Percentiles rank a stretch among this genome's conserved stretches.
phyloP scores from a whole-genome alignment of 37 sponge, comb jelly and placozoan species.

The Ianthella basta region DNA sequence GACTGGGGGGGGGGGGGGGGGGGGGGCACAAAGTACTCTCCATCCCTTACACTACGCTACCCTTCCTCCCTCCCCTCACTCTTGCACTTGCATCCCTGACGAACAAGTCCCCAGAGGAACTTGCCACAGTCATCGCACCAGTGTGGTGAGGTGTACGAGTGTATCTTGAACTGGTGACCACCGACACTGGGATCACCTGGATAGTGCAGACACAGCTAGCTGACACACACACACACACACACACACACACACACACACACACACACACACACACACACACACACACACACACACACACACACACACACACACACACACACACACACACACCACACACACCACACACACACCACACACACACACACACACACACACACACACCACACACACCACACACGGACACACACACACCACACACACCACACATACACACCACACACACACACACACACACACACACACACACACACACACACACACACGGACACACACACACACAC shows the following conservation, averaged over 20 bases:
- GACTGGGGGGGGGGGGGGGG: conserved; percentile 46
- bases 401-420: too few species aligned
- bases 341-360: not conserved
- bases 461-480: not conserved
- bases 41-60: conserved; percentile 1
- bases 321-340: too few species aligned
- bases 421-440: not conserved
- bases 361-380: not conserved
- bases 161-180: conserved; percentile 66
- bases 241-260: not conserved
- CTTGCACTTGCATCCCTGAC: conserved; percentile 81
- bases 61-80: conserved; percentile 29
- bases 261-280: too few species aligned
- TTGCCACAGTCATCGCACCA: conserved; percentile 84
- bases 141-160: conserved; percentile 52
- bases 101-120: conserved; percentile 79
- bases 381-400: too few species aligned
- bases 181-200: conserved; percentile 57
- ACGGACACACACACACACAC: too few species aligned
- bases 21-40: too few species aligned
- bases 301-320: too few species aligned
- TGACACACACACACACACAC: not conserved
- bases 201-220: not conserved
- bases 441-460: conserved; percentile 1
- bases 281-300: too few species aligned